Evolutionary conservation across 2,797 vertebrate genomes (phyloP).

Genomic region (Artibeus lituratus): DNA sequence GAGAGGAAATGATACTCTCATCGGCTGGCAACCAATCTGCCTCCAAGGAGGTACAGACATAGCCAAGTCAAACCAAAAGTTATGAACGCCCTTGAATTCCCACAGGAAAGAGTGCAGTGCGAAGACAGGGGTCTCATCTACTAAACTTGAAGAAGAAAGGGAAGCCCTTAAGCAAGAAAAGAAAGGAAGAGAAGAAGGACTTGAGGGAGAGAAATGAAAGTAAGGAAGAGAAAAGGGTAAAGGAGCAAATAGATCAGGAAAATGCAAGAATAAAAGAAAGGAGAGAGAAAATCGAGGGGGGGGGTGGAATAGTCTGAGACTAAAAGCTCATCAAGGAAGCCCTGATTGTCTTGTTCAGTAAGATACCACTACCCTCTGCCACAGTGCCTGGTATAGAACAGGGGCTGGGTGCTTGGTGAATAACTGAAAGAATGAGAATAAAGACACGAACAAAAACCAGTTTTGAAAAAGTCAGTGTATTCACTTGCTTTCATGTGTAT

Average conservation of each 20-base stretch:
- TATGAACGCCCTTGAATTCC: slow-evolving; percentile 22
- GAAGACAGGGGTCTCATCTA: neutral
- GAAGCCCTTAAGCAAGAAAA: neutral
- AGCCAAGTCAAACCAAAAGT: neutral
- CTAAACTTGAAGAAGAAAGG: neutral
- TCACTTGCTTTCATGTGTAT: neutral
- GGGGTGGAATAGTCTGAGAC: neutral
- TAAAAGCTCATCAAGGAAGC: neutral
- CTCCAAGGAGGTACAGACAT: neutral
- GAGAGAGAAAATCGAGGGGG: neutral
- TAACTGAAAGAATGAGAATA: neutral
- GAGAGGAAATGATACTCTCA: neutral
- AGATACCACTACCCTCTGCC: neutral
- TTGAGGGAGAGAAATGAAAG: neutral
- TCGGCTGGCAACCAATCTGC: neutral
- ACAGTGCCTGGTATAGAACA: neutral
- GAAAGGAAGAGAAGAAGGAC: neutral
- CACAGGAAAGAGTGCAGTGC: neutral
- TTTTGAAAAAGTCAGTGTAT: neutral
- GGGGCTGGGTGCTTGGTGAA: neutral
- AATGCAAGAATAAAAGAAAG: neutral
- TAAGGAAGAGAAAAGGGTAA: neutral
- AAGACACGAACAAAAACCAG: neutral
- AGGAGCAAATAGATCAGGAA: neutral
- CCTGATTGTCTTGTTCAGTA: neutral